Evolutionary conservation across 2,113 vertebrate genomes (phyloP), one percentile per base, ranked within the genome.

Genomic region (Collichthys lucidus): DNA sequence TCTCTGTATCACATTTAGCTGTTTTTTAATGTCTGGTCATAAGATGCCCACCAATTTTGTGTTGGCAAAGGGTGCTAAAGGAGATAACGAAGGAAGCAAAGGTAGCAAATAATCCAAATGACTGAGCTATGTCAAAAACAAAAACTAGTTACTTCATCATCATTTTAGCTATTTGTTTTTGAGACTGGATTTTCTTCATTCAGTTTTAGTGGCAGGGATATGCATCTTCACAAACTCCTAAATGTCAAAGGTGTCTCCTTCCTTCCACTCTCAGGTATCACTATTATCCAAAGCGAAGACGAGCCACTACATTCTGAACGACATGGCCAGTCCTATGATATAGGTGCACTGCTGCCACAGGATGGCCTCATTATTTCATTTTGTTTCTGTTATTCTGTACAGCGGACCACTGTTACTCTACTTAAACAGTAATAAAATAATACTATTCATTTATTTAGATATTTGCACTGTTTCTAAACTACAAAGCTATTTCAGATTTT

Each of bases 331-430:
- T 66, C 4, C 2, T 46, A 50, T 20, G 11, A 29, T 40, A 42
- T 14, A 22, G 35, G 56, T 71, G 24, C 40, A 40, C 24, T 24
- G 26, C 20, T 22, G 69, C 60, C 77, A 80, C 77, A 57, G 65
- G 77, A 53, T 65, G 52, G 52, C 60, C 42, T 73, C 60, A 57
- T 24, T 24, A 57, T 35, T 17, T 4, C 31, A 53, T 8, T 74
- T 40, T 14, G 11, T 52, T 72, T 46, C n/a, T 44, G n/a, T 64
- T 52, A 26, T 14, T 52, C 53, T 64, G 47, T 19, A 44, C 29
- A 42, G 31, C 14, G 20, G 8, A 20, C 8, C 6, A 59, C 19
- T 49, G 7, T 14, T 52, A n/a, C 8, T 42, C 35, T 8, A 35
- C 35, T 35, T 35, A 35, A 35, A 6, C 7, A 35, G 6, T 35